Conservation (phyloP, 2,113 vertebrate species). For the Australoheros scitulus region DNA sequence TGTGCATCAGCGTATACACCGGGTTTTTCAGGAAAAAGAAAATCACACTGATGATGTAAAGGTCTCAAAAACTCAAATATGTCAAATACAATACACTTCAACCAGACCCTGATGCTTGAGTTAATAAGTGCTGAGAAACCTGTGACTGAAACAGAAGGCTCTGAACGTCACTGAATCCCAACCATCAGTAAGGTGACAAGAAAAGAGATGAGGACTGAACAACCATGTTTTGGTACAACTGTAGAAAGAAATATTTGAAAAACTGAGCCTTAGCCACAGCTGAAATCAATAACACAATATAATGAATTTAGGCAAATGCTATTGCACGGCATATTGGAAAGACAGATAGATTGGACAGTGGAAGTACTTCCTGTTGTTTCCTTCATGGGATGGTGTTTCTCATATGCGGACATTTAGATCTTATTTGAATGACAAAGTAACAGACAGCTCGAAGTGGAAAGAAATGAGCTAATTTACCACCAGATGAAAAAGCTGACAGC, state of each 20-base stretch:
- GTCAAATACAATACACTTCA: not conserved
- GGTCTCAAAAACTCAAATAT: no score
- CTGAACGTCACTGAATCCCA: not conserved
- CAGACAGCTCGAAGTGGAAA: slow-evolving; percentile 32
- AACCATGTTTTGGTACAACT: not conserved
- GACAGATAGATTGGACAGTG: not conserved
- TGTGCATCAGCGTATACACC: no score
- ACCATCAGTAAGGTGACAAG: not conserved
- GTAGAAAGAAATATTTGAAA: not conserved
- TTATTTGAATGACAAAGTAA: slow-evolving; percentile 27
- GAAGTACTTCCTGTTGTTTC: not conserved
- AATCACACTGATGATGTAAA: no score
- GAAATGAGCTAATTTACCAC: slow-evolving; percentile 19
- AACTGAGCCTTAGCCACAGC: not conserved
- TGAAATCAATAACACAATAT: not conserved
- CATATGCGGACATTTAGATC: slow-evolving; percentile 24
- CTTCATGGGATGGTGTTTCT: slow-evolving; percentile 27
- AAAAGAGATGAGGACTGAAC: not conserved
- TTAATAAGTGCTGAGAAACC: not conserved
- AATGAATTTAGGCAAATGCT: not conserved
- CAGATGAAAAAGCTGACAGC: slow-evolving; percentile 41
- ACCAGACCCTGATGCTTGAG: not conserved
- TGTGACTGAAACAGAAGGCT: not conserved
- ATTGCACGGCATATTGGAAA: not conserved
- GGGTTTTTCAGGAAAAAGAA: no score